A percentile compares a stretch with the other conserved stretches of the same genome.
Conservation (phyloP, 2,888 invertebrate species). For the Plusia festucae region DNA sequence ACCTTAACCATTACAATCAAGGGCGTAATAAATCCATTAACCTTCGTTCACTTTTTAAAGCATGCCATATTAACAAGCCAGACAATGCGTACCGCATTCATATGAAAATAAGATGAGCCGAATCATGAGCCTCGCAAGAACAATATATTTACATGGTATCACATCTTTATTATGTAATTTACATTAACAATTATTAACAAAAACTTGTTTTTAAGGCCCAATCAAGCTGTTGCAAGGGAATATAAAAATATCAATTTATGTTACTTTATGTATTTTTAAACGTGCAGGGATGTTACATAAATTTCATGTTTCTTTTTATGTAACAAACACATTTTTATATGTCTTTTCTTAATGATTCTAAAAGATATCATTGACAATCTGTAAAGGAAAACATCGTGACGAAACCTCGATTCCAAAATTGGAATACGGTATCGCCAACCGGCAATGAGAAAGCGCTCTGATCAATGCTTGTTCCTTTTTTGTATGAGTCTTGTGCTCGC, state of each 20-base stretch:
- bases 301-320: too few species aligned
- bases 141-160: neutral
- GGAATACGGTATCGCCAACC: too few species aligned
- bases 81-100: neutral
- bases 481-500: too few species aligned
- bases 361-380: too few species aligned
- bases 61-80: neutral
- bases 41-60: neutral
- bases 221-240: neutral
- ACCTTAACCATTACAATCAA: neutral
- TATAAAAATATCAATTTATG: neutral
- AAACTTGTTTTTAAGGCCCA: conserved; percentile 7
- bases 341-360: too few species aligned
- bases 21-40: conserved; percentile 1
- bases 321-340: too few species aligned
- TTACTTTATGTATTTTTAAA: neutral
- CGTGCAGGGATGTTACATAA: neutral
- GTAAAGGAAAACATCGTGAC: too few species aligned
- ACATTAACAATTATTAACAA: conserved; percentile 8
- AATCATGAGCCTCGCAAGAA: neutral
- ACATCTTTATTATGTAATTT: conserved; percentile 25
- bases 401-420: too few species aligned
- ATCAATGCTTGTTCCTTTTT: too few species aligned
- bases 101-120: conserved; percentile 1
- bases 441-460: too few species aligned